Base-by-base conservation (phyloP, 2,113 vertebrate species). In the Willisornis vidua region DNA sequence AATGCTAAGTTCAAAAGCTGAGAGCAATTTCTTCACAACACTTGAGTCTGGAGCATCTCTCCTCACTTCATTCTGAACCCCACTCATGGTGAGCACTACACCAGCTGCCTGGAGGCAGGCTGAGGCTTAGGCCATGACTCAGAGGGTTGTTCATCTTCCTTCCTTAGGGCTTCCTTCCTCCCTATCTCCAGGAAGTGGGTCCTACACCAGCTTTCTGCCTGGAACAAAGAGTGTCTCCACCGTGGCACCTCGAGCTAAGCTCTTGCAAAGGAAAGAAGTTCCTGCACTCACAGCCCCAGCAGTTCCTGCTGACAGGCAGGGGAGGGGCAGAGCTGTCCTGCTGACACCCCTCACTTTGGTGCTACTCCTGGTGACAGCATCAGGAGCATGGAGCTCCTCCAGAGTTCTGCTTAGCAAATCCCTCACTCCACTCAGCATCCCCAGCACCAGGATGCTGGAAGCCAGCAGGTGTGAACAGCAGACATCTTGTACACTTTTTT, bases 131-230 rank as follows among this genome's bases (percentile, higher is more conserved):
- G 35, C 67, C 71, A 31, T 85, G 63, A 84, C 79, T 94, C 87
- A 85, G 55, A 78, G 46, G 25, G 85, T 31, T 88, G 78, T 77
- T 93, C 73, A 48, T 93, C 93, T 93, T 94, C 87, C 92, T 96
- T 93, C 90, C 95, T 79, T 51, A 33, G 75, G 25, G 12, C 90
- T 96, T 97, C 85, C 94, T 95, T 88, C 90, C 95, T 93, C 61
- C 9, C 82, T 77, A 82, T 70, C 59, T 91, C 82, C 90, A 94
- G 93, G 67, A 95, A 58, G 13, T 26, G 46, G 66, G 63, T 80
- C 78, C 71, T 90, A 29, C 63, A 86, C 78, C 85, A 88, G 75
- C 62, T 71, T 77, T 87, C 48, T 84, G 75, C 72, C 72, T 67
- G 59, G 71, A 86, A 88, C 78, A 93, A 73, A 91, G 72, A 10